Base-by-base conservation (phyloP, 2,888 invertebrate genomes). In the Syrphus vitripennis region DNA sequence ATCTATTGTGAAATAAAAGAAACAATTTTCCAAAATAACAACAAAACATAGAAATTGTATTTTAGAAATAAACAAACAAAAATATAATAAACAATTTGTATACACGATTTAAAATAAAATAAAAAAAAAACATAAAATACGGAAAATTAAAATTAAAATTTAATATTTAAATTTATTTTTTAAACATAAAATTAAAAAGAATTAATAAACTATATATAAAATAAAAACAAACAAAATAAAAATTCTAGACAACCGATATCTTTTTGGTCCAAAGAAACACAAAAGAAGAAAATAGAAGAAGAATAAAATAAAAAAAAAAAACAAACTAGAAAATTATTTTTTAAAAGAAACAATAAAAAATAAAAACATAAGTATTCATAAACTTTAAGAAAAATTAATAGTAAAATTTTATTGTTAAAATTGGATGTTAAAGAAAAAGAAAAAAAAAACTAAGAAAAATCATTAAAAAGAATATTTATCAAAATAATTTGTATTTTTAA, bases 81-180 rank as follows among this genome's bases (percentile, higher is more conserved):
- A 6, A 55, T 19, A 40, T 24, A 57, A 14, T 42, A 74, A 57
- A 59, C 50, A 50, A 69, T 57, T 63, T 55, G 37, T 65, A n/a
- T n/a, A 45, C 4, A 45, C 26, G 19, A 19, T 29, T 53, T 9
- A 53, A 16, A n/a, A n/a, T n/a, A n/a, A 50, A 50, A 12, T 4
- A 21, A 50, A 31, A 29, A 42, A 42, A 4, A 42, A 42, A 42
- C 16, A 16, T 10, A 16, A 42, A 29, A 16, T 10, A 16, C 16
- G 29, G 4, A 65, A 74, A 19, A 57, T 71, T 19, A 65, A 74
- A 19, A 57, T 71, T 19, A 72, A 82, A 83, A 83, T 78, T 83
- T 78, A 78, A 83, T 82, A 82, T 78, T 74, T 83, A 78, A 83
- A 83, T 83, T 83, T n/a, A n/a, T 83, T 76, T 71, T 76, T 71